Evolutionary conservation across 2,113 vertebrate genomes (phyloP), one percentile per base, ranked within the genome.

Genomic region (Nesogale talazaci): DNA sequence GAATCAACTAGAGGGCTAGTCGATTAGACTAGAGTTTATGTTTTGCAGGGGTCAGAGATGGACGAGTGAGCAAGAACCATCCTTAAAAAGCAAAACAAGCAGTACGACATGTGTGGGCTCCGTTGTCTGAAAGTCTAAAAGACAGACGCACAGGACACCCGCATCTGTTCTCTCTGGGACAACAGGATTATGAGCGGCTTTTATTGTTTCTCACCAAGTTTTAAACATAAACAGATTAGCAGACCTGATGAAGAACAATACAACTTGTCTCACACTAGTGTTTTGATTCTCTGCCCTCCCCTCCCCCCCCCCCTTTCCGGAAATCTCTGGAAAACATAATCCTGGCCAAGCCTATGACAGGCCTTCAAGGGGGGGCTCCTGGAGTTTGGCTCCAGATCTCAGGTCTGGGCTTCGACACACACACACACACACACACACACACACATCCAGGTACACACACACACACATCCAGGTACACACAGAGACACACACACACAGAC

Each of bases 231-330:
- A 31, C 74, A 92, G 1, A 70, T 77, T 81, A 78, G 65, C 36
- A 83, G 90, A 42, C 22, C 78, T 69, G 77, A 78, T 59, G 61
- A 95, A 95, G 88, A 86, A 34, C 4, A 89, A 72, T 36, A 42
- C 36, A 74, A 23, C 25, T 61, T 79, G 56, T 63, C 78, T 91
- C 83, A 84, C 92, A 86, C n/a, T 40, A 80, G 36, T 76, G 27
- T 52, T 46, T 46, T n/a, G n/a, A n/a, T n/a, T n/a, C n/a, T n/a
- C n/a, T n/a, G n/a, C n/a, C n/a, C n/a, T n/a, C n/a, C n/a, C n/a
- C n/a, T n/a, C 5, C 42, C 42, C 42, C 42, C 42, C 42, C 42
- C 42, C 42, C 42, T 10, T 10, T 46, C 42, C 10, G 19, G 86
- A 94, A 76, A 84, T 40, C 19, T 76, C 31, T 78, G 19, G 38